Evolutionary conservation across 2,797 vertebrate species (phyloP), one percentile per base, ranked within the genome.

Genomic region (Crypturellus tataupa): DNA sequence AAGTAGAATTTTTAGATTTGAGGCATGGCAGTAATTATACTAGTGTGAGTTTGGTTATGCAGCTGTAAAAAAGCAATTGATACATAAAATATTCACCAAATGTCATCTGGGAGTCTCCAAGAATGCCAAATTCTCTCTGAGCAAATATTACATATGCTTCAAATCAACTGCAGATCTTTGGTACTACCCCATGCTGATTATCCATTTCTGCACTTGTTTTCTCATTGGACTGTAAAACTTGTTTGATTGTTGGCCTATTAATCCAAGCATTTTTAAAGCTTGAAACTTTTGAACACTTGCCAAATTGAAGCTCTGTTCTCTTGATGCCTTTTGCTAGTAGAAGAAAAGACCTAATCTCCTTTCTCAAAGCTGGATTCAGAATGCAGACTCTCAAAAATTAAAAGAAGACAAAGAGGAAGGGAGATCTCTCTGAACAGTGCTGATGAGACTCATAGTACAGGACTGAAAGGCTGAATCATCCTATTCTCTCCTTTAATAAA

Each of bases 211-310:
- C 40, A 42, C 58, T 93, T 76, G n/a, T 79, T 91, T 93, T 46
- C 37, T 73, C 78, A 60, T 56, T 69, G 65, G 51, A 58, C 40
- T 81, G 60, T 63, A 39, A 87, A 91, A 88, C 49, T 60, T 76
- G 2, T 79, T 90, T 93, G 35, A 91, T 76, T 70, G 58, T 90
- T 94, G 67, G 37, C 23, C 40, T 94, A 69, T 63, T 96, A 92
- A 88, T 77, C 69, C 65, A 80, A 60, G 33, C 21, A 69, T 80
- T 92, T 93, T 55, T 88, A 95, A 90, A 87, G 60, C 55, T 12
- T 69, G 70, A 88, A 91, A 88, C 10, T 70, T 82, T 89, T 90
- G 72, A 95, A 71, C 49, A 29, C 55, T 62, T 94, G 79, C 53
- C 93, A 95, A 93, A 73, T n/a, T 71, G 62, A 79, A 42, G 27